A percentile compares a stretch with the other conserved stretches of the same genome.
Evolutionary conservation across 2,113 vertebrate genomes (phyloP).

Genomic region (Rhabdomys dilectus): DNA sequence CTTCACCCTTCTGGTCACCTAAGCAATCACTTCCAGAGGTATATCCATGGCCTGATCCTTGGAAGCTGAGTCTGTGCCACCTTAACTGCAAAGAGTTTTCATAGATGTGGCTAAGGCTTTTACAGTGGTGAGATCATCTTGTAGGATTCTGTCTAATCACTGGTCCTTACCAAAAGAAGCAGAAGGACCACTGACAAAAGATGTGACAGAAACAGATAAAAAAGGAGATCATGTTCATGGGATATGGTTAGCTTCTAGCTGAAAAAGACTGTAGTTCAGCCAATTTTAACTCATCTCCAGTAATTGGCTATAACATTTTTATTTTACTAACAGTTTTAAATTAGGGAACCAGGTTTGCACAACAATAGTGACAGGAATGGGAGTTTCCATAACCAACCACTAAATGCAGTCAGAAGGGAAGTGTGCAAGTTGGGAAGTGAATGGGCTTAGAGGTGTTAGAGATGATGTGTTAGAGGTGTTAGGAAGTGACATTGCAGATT

Average conservation of each 20-base stretch:
- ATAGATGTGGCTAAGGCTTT: neutral
- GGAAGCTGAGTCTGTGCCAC: too few relatives aligned
- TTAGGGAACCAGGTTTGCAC: too few relatives aligned
- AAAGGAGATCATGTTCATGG: neutral
- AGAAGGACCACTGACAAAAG: neutral
- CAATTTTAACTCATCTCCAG: too few relatives aligned
- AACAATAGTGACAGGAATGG: neutral
- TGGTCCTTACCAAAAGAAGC: neutral
- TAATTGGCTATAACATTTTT: too few relatives aligned
- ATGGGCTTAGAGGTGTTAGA: neutral
- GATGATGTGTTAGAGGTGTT: neutral
- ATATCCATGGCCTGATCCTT: too few relatives aligned
- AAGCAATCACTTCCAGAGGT: neutral
- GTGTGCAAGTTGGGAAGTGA: neutral
- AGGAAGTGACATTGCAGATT: neutral
- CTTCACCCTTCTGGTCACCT: neutral
- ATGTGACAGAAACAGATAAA: fast-evolving
- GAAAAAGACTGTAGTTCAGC: too few relatives aligned
- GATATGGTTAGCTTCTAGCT: fast-evolving
- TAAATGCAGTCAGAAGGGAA: neutral
- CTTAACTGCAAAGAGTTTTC: neutral
- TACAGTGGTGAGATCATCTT: neutral
- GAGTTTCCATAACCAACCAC: too few relatives aligned
- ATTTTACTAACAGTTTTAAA: too few relatives aligned
- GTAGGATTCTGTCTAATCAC: too few relatives aligned